phyloP scores from a whole-genome alignment of 2,888 invertebrate species.

The Torymus texanus region DNA sequence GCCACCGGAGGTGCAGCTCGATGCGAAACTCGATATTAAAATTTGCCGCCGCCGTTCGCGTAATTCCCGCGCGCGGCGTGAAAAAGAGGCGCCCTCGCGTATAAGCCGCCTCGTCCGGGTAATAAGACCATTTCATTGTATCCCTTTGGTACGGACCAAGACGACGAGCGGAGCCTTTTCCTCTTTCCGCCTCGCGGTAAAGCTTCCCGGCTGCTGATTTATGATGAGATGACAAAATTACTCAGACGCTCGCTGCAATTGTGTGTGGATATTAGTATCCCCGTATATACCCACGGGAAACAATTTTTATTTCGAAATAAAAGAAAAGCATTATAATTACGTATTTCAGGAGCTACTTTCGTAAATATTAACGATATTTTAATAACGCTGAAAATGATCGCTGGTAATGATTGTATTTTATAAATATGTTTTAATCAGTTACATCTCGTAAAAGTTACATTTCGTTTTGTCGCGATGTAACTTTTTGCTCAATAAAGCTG shows the following conservation, averaged over 20 bases:
- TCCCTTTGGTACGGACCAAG: constrained; percentile 33
- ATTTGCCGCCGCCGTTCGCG: constrained; percentile 62
- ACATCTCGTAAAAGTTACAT: too few relatives aligned
- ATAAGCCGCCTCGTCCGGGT: constrained; percentile 69
- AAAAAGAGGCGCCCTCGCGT: constrained; percentile 39
- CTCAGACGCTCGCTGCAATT: neutral
- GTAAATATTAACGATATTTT: too few relatives aligned
- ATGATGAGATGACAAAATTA: neutral
- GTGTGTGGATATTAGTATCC: too few relatives aligned
- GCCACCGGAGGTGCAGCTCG: constrained; percentile 65
- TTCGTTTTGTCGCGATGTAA: too few relatives aligned
- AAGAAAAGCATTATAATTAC: too few relatives aligned
- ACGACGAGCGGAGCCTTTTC: constrained; percentile 3
- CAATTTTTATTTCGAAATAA: too few relatives aligned
- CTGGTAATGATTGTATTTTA: too few relatives aligned
- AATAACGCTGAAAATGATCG: too few relatives aligned
- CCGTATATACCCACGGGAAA: too few relatives aligned
- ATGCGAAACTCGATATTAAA: constrained; percentile 74
- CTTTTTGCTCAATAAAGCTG: too few relatives aligned
- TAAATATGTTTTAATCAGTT: too few relatives aligned
- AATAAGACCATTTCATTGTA: constrained; percentile 64
- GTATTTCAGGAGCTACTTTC: too few relatives aligned
- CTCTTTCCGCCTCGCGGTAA: neutral
- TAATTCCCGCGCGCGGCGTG: constrained; percentile 66
- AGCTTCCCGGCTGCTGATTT: constrained; percentile 27